Conservation (phyloP, 2,797 vertebrate genomes). For the Enteromius trimaculatus region DNA sequence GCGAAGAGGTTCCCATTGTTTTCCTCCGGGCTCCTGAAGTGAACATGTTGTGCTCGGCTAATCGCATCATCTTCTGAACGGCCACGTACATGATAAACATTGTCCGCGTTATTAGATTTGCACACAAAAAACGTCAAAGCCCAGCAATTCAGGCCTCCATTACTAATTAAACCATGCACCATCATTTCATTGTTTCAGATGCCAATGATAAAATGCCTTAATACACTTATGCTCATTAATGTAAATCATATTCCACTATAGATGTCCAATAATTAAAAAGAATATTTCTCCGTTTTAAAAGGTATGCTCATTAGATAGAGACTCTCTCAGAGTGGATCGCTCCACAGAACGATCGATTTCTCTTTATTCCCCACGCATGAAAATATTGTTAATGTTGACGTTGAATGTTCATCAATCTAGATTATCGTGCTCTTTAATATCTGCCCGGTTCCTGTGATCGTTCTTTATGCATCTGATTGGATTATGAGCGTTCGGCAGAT, state of each 20-base stretch:
- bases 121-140: slow-evolving; percentile 80
- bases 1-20: neutral
- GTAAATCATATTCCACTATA: slow-evolving; percentile 88
- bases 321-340: slow-evolving; percentile 78
- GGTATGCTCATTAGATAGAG: slow-evolving; percentile 80
- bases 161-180: slow-evolving; percentile 82
- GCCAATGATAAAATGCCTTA: slow-evolving; percentile 82
- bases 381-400: slow-evolving; percentile 83
- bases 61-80: slow-evolving; percentile 76
- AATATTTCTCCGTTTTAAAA: slow-evolving; percentile 79
- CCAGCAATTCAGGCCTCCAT: slow-evolving; percentile 80
- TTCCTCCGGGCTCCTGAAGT: neutral
- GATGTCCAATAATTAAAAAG: slow-evolving; percentile 88
- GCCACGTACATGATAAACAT: slow-evolving; percentile 80
- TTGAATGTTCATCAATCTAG: slow-evolving; percentile 83
- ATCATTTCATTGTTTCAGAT: slow-evolving; percentile 83
- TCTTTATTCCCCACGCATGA: slow-evolving; percentile 68
- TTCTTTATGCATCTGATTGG: slow-evolving; percentile 77
- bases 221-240: slow-evolving; percentile 87
- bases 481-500: slow-evolving; percentile 72
- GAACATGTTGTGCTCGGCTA: slow-evolving; percentile 57
- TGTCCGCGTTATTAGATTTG: slow-evolving; percentile 80
- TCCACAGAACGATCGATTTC: slow-evolving; percentile 80
- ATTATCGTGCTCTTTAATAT: slow-evolving; percentile 84
- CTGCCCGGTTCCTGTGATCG: slow-evolving; percentile 76